A percentile compares a stretch with the other conserved stretches of the same genome.
phyloP scores from a whole-genome alignment of 2,113 vertebrate genomes.

The Myocastor coypus region DNA sequence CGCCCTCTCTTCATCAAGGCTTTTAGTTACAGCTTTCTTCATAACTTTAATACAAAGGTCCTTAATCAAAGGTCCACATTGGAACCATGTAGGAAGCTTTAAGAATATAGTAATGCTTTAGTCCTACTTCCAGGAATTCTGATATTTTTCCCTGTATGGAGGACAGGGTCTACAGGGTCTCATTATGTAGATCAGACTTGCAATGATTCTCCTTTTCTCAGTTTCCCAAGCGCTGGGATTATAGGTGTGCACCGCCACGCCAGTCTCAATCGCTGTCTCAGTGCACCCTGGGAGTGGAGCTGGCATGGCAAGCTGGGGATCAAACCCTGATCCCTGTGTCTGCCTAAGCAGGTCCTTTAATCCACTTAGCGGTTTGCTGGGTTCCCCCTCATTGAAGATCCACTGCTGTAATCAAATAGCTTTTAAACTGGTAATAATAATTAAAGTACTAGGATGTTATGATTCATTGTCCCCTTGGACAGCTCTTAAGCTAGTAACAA shows the following conservation, averaged over 20 bases:
- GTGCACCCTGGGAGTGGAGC: no score
- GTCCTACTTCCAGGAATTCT: not conserved
- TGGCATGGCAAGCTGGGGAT: no score
- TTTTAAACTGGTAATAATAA: not conserved
- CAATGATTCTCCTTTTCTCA: no score
- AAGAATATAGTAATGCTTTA: not conserved
- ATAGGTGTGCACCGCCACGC: no score
- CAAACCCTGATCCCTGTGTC: no score
- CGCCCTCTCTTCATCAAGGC: not conserved
- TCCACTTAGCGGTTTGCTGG: not conserved
- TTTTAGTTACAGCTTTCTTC: not conserved
- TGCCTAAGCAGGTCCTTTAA: no score
- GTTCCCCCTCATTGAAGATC: not conserved
- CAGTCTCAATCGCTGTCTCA: no score
- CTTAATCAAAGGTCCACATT: not conserved
- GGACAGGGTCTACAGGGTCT: no score
- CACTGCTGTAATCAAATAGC: conserved; percentile 3
- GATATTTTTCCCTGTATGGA: not conserved
- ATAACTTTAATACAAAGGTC: not conserved
- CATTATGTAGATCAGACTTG: no score
- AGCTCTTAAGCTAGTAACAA: not conserved
- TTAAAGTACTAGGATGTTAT: conserved; percentile 32
- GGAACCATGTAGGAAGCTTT: not conserved
- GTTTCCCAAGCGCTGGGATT: no score
- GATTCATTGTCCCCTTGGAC: not conserved